Base-by-base conservation (phyloP, 2,888 invertebrate species). In the Asteroscopus sphinx region DNA sequence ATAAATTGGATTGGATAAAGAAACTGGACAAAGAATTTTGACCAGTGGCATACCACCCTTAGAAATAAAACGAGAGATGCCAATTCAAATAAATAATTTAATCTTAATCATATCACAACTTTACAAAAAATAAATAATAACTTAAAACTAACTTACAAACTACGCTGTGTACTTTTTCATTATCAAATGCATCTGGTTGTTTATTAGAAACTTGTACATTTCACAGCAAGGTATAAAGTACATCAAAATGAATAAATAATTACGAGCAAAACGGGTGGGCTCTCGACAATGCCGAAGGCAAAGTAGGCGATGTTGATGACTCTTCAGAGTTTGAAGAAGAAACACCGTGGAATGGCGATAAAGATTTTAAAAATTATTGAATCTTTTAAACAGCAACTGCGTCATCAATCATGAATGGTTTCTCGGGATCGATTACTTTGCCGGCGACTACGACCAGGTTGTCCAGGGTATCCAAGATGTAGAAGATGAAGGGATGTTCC, bases 401-500 rank as follows among this genome's bases (percentile, higher is more conserved):
- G 3, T 69, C 68, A 2, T 64, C 66, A 16, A 41, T 13, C 39
- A 51, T 49, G 51, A 64, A 72, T 8, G 76, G 74, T 41, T 64
- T 74, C 41, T 91, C 86, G 0, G 96, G 96, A 55, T 95, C 92
- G 15, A 88, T 90, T 36, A 96, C 86, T 79, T 95, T 95, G 35
- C 96, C 96, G 1, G 95, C 95, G 17, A 95, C 95, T 1, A 96
- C 92, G 0, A 96, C 93, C 16, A 96, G 90, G 57, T 95, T 93
- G 65, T 95, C 95, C 42, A 95, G 82, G 26, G 91, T 91, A 65
- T 96, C 96, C 37, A 95, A 80, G 16, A 96, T 95, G 80, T 95
- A 96, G 86, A 96, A 96, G 53, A 95, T 85, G 86, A 96, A 96
- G 0, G 96, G 95, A 48, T 95, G 95, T 63, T 96, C 95, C 0